Evolutionary conservation across 2,797 vertebrate genomes (phyloP).

Genomic region (Gobionotothen gibberifrons): DNA sequence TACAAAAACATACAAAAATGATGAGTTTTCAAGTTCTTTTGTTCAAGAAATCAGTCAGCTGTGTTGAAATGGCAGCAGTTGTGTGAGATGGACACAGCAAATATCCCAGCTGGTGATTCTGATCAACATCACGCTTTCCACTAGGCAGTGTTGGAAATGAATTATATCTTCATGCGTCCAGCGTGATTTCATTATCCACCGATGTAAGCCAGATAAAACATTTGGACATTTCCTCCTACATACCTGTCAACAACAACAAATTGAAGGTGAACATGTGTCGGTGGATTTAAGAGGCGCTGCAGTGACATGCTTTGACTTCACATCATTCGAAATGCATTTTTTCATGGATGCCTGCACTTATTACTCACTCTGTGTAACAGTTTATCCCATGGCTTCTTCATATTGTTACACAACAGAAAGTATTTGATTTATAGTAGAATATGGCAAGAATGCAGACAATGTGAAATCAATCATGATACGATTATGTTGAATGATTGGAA

Average conservation of each 20-base stretch:
- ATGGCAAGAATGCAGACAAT: constrained; percentile 5
- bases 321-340: constrained; percentile 26
- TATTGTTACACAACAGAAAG: not conserved
- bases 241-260: no score
- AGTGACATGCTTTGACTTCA: not conserved
- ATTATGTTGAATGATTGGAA: not conserved
- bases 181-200: constrained; percentile 17
- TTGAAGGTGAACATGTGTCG: no score
- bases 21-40: constrained; percentile 5
- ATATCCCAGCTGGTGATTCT: constrained; percentile 4
- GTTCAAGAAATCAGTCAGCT: not conserved
- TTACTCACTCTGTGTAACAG: not conserved
- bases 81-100: constrained; percentile 19
- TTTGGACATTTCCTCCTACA: no score
- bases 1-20: no score
- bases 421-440: not conserved
- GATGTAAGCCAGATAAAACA: no score
- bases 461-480: not conserved
- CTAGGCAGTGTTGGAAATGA: constrained; percentile 32
- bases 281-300: not conserved
- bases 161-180: constrained; percentile 10
- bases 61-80: not conserved
- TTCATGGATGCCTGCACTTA: not conserved
- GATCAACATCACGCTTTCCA: constrained; percentile 21
- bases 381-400: not conserved